Evolutionary conservation across 2,113 vertebrate species (phyloP).

Genomic region (Halcyon malimbica): DNA sequence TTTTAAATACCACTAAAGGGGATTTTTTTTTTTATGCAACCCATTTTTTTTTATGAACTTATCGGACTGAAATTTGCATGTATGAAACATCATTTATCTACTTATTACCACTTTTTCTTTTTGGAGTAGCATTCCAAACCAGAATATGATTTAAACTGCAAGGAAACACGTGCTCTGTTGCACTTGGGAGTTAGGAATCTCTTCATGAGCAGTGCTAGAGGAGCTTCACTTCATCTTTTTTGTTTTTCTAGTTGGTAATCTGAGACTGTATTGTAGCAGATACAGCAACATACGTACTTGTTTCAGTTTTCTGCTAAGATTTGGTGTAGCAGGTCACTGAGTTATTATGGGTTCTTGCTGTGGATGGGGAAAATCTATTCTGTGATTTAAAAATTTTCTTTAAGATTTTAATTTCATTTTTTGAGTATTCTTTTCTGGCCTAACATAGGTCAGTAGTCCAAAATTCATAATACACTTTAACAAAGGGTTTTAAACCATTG

Average conservation of each 20-base stretch:
- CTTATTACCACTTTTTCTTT: background rate
- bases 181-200: background rate
- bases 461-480: background rate
- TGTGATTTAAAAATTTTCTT: background rate
- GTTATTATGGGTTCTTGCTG: background rate
- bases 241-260: background rate
- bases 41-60: background rate
- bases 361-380: background rate
- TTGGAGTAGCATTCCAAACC: background rate
- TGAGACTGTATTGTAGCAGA: background rate
- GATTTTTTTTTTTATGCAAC: background rate
- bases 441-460: background rate
- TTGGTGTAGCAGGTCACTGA: background rate
- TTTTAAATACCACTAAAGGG: background rate
- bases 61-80: background rate
- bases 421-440: background rate
- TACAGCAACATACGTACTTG: background rate
- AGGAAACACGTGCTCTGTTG: background rate
- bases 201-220: background rate
- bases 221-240: background rate
- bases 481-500: background rate
- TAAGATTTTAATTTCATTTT: background rate
- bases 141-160: background rate
- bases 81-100: background rate
- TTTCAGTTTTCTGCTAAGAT: background rate